Base-by-base conservation (phyloP, 2,797 vertebrate species). In the Kryptolebias ocellatus region DNA sequence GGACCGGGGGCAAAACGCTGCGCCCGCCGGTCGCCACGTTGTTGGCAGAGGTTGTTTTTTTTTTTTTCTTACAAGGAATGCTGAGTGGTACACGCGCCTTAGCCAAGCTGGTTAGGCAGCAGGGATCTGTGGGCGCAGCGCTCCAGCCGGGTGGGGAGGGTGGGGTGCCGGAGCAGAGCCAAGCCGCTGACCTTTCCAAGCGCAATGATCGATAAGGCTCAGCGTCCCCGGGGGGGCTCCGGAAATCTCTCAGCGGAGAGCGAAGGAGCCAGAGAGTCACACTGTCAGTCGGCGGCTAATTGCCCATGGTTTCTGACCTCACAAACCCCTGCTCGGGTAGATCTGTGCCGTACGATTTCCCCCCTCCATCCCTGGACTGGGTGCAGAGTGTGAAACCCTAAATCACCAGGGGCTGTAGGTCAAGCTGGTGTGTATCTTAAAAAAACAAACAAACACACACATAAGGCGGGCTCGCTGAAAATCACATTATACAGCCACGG, bases 171-270 rank as follows among this genome's bases (percentile, higher is more conserved):
- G 77, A 61, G 68, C 67, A 60, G 50, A 53, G 89, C 88, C 82
- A 85, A 74, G 81, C 70, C 75, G 55, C 64, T 76, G 90, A 93
- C 94, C 93, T 94, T 94, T 94, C 85, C 73, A 77, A 24, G 76
- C 42, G 10, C 51, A 72, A 63, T 10, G 80, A 92, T 93, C 89
- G 80, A 94, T 92, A 70, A 70, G 70, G 85, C 87, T 89, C 89
- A 88, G 79, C 89, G 75, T 87, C 54, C 76, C 84, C 20, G 20
- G 20, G 62, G 91, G 83, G 7, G 81, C 78, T 89, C 89, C 88
- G 90, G 91, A 93, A 90, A 90, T 84, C 88, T 92, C 90, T 88
- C 81, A 76, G 80, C 74, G 56, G 87, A 88, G 81, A 80, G 78
- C 77, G 62, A 78, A 80, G 83, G 76, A 77, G 74, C 82, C 84